Percentiles rank a stretch among this genome's conserved stretches.
These are phyloP conservation scores for Drosophila sechellia DNA, from an alignment of 1,140 invertebrate genomes.

Conservation along the genomic window DNA sequence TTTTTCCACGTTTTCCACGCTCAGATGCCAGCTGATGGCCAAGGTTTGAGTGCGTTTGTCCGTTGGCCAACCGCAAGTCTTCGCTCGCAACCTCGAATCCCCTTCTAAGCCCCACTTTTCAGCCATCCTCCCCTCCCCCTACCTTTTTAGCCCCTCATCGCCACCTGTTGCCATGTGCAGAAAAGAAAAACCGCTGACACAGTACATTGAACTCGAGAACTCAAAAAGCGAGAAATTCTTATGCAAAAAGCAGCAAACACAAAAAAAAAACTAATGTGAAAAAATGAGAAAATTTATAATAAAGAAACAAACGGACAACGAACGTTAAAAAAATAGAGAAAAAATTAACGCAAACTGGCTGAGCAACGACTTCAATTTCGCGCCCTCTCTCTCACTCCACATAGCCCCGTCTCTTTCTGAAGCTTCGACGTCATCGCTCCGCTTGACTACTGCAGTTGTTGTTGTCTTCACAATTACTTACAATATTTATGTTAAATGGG, in stretches of 20 bases:
- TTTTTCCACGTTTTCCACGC: slow-evolving; percentile 33
- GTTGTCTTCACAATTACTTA: slow-evolving; percentile 73
- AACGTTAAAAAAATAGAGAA: slow-evolving; percentile 24
- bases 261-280: slow-evolving; percentile 49
- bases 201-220: slow-evolving; percentile 77
- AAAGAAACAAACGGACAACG: slow-evolving; percentile 32
- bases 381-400: neutral
- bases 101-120: neutral
- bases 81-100: neutral
- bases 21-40: slow-evolving; percentile 19
- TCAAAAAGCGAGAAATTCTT: slow-evolving; percentile 76
- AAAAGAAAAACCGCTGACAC: slow-evolving; percentile 63
- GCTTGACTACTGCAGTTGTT: slow-evolving; percentile 22
- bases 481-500: slow-evolving; percentile 79
- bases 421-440: slow-evolving; percentile 34
- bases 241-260: slow-evolving; percentile 56
- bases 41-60: slow-evolving; percentile 11
- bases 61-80: slow-evolving; percentile 22
- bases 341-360: slow-evolving; percentile 76
- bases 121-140: neutral
- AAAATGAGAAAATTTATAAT: slow-evolving; percentile 40
- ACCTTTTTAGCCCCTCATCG: neutral
- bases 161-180: slow-evolving; percentile 32
- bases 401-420: neutral
- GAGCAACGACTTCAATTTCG: slow-evolving; percentile 43